Percentiles rank a stretch among this genome's conserved stretches.
Evolutionary conservation across 2,113 vertebrate genomes (phyloP).

Genomic region (Clinocottus analis): DNA sequence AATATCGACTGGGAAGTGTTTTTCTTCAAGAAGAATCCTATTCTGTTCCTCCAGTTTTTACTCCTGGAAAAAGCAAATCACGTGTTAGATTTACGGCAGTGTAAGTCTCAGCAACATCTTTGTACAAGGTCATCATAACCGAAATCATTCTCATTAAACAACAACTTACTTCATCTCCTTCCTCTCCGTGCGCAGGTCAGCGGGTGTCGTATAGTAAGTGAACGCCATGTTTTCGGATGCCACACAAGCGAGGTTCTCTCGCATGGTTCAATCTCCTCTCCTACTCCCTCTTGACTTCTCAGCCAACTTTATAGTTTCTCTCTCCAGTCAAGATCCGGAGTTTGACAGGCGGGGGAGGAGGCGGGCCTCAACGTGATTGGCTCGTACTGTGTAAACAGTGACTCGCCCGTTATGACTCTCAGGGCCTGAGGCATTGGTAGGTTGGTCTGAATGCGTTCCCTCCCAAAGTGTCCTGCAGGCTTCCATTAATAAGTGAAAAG

Average conservation of each 20-base stretch:
- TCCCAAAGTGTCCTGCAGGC: slow-evolving; percentile 25
- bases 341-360: slow-evolving; percentile 1
- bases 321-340: neutral
- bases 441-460: slow-evolving; percentile 55
- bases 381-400: slow-evolving; percentile 52
- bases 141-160: neutral
- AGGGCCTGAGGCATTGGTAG: slow-evolving; percentile 40
- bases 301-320: slow-evolving; percentile 69
- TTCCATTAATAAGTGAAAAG: slow-evolving; percentile 52
- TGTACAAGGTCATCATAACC: neutral
- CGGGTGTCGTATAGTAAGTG: slow-evolving; percentile 38
- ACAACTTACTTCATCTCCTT: slow-evolving; percentile 63
- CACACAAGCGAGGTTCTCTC: slow-evolving; percentile 23
- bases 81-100: neutral
- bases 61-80: slow-evolving; percentile 51
- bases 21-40: slow-evolving; percentile 68
- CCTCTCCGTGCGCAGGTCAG: slow-evolving; percentile 48
- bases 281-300: slow-evolving; percentile 56
- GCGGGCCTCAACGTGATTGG: slow-evolving; percentile 57
- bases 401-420: slow-evolving; percentile 41
- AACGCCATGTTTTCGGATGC: slow-evolving; percentile 47
- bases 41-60: slow-evolving; percentile 75
- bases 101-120: neutral
- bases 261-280: slow-evolving; percentile 58
- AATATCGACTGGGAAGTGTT: slow-evolving; percentile 38